Percentiles rank a stretch among this genome's conserved stretches.
Evolutionary conservation across 2,113 vertebrate species (phyloP).

Genomic region (Perognathus longimembris): DNA sequence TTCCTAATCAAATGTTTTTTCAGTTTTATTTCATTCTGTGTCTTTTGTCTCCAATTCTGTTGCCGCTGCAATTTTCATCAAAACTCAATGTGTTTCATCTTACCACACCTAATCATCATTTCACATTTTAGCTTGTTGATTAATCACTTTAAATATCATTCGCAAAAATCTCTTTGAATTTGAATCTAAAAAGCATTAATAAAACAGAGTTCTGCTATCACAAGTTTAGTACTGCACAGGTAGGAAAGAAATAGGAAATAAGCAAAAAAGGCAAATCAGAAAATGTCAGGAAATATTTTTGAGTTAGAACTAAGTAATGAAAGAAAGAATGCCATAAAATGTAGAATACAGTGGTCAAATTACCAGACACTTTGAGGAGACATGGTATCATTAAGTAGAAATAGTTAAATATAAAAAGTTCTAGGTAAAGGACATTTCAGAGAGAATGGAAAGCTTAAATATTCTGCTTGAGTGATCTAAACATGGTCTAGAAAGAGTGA

Average conservation of each 20-base stretch:
- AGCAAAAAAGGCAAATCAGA: background rate
- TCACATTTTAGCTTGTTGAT: background rate
- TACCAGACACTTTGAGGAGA: background rate
- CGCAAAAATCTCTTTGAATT: background rate
- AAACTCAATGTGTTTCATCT: background rate
- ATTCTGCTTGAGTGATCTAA: background rate
- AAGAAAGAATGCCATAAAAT: background rate
- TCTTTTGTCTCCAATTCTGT: background rate
- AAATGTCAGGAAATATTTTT: background rate
- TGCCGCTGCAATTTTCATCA: background rate
- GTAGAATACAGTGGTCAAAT: background rate
- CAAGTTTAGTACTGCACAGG: background rate
- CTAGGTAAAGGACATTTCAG: fast-evolving
- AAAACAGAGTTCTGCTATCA: background rate
- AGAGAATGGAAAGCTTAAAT: background rate
- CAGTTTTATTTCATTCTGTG: background rate
- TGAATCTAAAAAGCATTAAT: background rate
- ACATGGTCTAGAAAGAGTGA: background rate
- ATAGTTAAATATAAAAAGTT: background rate
- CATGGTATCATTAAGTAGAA: background rate
- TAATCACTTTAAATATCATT: background rate
- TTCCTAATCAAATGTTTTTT: background rate
- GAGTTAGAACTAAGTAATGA: background rate
- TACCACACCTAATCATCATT: background rate
- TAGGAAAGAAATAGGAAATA: background rate